Percentiles rank a stretch among this genome's conserved stretches.
Evolutionary conservation across 2,888 invertebrate species (phyloP).

Genomic region (Cryptosula pallasiana): DNA sequence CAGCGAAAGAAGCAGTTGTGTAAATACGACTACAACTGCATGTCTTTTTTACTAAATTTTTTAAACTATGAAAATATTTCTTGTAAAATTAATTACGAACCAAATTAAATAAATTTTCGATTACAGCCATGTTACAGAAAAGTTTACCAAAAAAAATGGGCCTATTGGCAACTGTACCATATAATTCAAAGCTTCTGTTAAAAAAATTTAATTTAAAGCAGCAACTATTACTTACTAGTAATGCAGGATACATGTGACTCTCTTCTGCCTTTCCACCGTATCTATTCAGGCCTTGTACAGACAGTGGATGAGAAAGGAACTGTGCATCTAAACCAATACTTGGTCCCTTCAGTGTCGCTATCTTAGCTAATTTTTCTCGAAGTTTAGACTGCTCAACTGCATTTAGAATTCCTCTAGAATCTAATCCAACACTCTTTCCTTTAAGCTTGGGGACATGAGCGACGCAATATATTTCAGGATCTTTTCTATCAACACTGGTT

Average conservation of each 20-base stretch:
- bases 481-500: constrained; percentile 48
- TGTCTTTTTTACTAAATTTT: too few species aligned
- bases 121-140: too few species aligned
- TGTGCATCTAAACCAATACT: constrained; percentile 17
- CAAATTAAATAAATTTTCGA: too few species aligned
- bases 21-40: too few species aligned
- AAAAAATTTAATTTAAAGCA: neutral
- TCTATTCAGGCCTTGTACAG: constrained; percentile 2
- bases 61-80: too few species aligned
- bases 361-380: constrained; percentile 13
- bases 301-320: constrained; percentile 13
- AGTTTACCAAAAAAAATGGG: too few species aligned
- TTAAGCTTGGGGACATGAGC: constrained; percentile 47
- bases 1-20: too few species aligned
- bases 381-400: constrained; percentile 20
- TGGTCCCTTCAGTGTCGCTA: constrained; percentile 18
- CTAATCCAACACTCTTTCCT: neutral
- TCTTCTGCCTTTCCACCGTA: constrained; percentile 22
- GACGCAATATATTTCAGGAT: constrained; percentile 48
- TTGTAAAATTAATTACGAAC: too few species aligned
- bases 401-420: constrained; percentile 18
- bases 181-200: neutral
- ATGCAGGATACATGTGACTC: constrained; percentile 17
- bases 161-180: neutral
- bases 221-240: constrained; percentile 10